Percentiles rank a stretch among this genome's conserved stretches.
These are phyloP conservation scores for Pluvianellus socialis DNA, from an alignment of 2,113 vertebrate genomes.

Conservation along the genomic window DNA sequence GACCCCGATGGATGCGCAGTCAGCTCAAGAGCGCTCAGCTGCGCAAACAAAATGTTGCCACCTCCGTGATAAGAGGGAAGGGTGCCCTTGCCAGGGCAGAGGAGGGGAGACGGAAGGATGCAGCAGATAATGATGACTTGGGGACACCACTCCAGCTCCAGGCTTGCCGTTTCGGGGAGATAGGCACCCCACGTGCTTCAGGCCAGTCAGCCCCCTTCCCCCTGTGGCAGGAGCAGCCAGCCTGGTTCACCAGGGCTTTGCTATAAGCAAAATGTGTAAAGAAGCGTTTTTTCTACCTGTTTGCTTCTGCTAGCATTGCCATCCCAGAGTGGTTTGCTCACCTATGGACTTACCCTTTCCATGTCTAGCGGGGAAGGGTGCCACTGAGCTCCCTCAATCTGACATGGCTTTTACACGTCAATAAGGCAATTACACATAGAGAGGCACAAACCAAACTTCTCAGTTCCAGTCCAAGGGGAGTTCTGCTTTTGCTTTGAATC, in stretches of 20 bases:
- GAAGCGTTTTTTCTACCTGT: neutral
- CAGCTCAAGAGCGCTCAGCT: neutral
- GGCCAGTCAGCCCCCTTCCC: neutral
- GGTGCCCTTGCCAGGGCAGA: constrained; percentile 23
- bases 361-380: neutral
- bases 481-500: neutral
- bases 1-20: neutral
- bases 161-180: neutral
- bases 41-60: constrained; percentile 10
- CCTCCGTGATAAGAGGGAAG: constrained; percentile 17
- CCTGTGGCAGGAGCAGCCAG: neutral
- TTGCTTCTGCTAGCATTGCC: neutral
- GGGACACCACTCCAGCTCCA: neutral
- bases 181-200: neutral
- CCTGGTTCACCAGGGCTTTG: neutral
- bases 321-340: neutral
- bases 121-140: neutral
- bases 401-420: neutral
- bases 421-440: neutral
- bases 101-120: neutral
- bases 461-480: neutral
- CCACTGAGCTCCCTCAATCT: neutral
- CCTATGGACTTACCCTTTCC: neutral
- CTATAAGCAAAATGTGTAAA: neutral
- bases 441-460: neutral